Evolutionary conservation across 2,888 invertebrate species (phyloP).

Genomic region (Drosophila engyochracea): DNA sequence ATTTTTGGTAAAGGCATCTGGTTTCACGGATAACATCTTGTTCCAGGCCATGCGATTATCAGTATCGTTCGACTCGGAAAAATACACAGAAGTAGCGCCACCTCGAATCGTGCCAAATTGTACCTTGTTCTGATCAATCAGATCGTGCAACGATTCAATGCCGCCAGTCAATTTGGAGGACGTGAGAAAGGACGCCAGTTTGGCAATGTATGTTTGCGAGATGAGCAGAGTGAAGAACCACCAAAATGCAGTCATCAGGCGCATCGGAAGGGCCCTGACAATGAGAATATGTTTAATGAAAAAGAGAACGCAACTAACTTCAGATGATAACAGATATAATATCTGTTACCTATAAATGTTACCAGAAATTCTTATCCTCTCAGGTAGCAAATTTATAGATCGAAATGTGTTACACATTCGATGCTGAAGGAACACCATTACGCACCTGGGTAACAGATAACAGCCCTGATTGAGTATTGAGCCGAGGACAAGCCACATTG

Average conservation of each 20-base stretch:
- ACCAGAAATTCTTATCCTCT: background rate
- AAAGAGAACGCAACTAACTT: background rate
- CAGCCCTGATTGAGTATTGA: constrained; percentile 97
- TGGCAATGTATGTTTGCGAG: constrained; percentile 95
- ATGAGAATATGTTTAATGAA: background rate
- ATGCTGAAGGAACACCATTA: background rate
- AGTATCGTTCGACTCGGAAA: constrained; percentile 93
- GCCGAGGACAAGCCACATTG: constrained; percentile 96
- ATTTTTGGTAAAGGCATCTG: constrained; percentile 91
- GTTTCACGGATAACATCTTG: constrained; percentile 93
- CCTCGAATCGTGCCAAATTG: constrained; percentile 95
- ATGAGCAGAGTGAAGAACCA: constrained; percentile 93
- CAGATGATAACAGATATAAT: background rate
- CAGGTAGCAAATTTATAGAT: background rate
- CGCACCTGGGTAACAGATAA: constrained; percentile 93
- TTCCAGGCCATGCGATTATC: constrained; percentile 96
- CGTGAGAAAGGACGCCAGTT: constrained; percentile 97
- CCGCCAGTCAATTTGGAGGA: constrained; percentile 95
- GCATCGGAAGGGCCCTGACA: constrained; percentile 90
- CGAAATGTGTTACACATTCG: background rate
- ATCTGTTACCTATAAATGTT: background rate
- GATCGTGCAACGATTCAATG: constrained; percentile 95
- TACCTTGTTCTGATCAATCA: constrained; percentile 96
- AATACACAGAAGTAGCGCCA: constrained; percentile 96
- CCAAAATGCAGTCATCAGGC: constrained; percentile 92